These are phyloP conservation scores for Oceanodroma tethys DNA, from an alignment of 2,113 vertebrate genomes.

Conservation along the genomic window DNA sequence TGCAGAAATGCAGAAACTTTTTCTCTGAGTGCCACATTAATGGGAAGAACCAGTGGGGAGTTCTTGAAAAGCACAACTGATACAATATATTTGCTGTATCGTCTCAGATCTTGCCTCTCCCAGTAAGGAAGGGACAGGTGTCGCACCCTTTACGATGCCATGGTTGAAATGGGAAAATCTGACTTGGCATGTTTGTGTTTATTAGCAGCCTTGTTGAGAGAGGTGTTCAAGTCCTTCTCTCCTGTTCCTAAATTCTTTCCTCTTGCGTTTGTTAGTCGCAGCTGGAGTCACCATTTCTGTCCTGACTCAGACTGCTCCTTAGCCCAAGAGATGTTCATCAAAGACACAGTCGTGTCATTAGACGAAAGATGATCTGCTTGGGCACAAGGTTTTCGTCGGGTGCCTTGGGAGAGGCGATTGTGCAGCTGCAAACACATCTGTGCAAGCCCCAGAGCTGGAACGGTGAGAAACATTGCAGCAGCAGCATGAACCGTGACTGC, in stretches of 20 bases:
- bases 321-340: not conserved
- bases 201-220: not conserved
- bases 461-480: not conserved
- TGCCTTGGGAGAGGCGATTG: not conserved
- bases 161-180: not conserved
- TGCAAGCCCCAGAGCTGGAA: not conserved
- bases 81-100: not conserved
- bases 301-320: not conserved
- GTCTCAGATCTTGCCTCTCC: not conserved
- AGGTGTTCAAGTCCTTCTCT: not conserved
- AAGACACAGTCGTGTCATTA: not conserved
- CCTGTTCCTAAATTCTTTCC: not conserved
- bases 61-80: not conserved
- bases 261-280: not conserved
- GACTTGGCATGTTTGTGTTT: not conserved
- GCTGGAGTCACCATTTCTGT: not conserved
- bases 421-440: not conserved
- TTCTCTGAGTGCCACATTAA: not conserved
- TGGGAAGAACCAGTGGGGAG: not conserved
- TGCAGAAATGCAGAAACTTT: not conserved
- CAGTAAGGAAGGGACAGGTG: not conserved
- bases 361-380: not conserved
- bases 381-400: not conserved
- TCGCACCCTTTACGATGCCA: not conserved
- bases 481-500: not conserved